phyloP scores from a whole-genome alignment of 2,113 vertebrate species.

The Reinhardtius hippoglossoides region DNA sequence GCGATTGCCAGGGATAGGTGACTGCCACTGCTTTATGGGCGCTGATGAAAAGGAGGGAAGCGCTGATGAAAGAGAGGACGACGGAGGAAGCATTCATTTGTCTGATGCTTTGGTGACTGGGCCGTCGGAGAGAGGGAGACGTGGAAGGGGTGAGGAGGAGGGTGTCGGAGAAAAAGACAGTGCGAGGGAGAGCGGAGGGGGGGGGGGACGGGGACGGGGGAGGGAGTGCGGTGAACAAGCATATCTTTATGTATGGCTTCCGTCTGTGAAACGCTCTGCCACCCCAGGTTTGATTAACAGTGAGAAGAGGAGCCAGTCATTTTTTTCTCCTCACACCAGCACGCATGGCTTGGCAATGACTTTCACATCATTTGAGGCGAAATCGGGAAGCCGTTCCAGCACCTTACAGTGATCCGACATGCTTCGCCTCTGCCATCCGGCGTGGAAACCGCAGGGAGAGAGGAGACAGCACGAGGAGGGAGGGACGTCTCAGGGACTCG shows the following conservation, averaged over 20 bases:
- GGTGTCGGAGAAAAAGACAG: conserved; percentile 26
- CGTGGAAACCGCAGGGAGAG: conserved; percentile 57
- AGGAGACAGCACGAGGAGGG: conserved; percentile 31
- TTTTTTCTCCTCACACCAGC: conserved; percentile 65
- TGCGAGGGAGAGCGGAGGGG: too few species aligned
- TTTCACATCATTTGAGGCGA: conserved; percentile 79
- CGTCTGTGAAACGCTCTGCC: conserved; percentile 63
- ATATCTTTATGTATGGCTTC: conserved; percentile 82
- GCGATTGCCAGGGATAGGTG: conserved; percentile 73
- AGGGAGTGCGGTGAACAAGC: conserved; percentile 60
- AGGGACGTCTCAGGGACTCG: conserved; percentile 53
- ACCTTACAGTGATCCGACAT: conserved; percentile 74
- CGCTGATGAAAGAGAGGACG: conserved; percentile 74
- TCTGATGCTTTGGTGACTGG: conserved; percentile 62
- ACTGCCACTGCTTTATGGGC: conserved; percentile 74
- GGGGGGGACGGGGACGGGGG: neutral
- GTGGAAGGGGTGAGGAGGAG: conserved; percentile 18
- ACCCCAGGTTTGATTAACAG: conserved; percentile 77
- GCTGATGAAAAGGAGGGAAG: conserved; percentile 77
- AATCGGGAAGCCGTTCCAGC: conserved; percentile 73
- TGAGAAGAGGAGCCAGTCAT: conserved; percentile 69
- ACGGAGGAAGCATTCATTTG: conserved; percentile 75
- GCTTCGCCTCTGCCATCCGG: conserved; percentile 70
- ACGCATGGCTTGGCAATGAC: conserved; percentile 73
- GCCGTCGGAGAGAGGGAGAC: conserved; percentile 35